These are phyloP conservation scores for Bursaphelenchus okinawaensis DNA, from an alignment of 2,888 invertebrate genomes.

Conservation along the genomic window DNA sequence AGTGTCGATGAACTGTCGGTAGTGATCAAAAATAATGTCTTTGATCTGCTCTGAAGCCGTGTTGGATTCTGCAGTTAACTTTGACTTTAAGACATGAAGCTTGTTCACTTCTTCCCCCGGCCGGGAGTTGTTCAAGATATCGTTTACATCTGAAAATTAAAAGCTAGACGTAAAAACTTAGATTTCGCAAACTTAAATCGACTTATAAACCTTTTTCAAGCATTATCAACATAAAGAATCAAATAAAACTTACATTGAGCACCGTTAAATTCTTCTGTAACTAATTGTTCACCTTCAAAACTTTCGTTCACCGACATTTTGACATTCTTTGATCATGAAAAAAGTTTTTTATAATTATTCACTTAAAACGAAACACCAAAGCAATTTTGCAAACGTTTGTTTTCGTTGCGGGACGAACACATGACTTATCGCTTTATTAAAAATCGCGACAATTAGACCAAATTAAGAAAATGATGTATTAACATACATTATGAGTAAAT, in stretches of 20 bases:
- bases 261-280: slow-evolving; percentile 31
- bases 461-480: no score
- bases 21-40: slow-evolving; percentile 55
- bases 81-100: slow-evolving; percentile 33
- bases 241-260: slow-evolving; percentile 31
- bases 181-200: background rate
- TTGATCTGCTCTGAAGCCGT: slow-evolving; percentile 40
- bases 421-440: no score
- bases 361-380: no score
- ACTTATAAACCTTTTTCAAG: no score
- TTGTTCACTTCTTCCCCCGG: slow-evolving; percentile 50
- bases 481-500: no score
- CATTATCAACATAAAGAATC: no score
- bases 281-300: background rate
- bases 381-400: no score
- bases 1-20: slow-evolving; percentile 54
- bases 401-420: background rate
- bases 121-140: slow-evolving; percentile 38
- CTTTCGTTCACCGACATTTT: background rate
- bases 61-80: slow-evolving; percentile 25
- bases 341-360: background rate
- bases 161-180: background rate
- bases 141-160: slow-evolving; percentile 38
- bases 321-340: background rate
- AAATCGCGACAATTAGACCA: no score